A percentile compares a stretch with the other conserved stretches of the same genome.
These are phyloP conservation scores for Anas georgica DNA, from an alignment of 2,797 vertebrate species.

Conservation along the genomic window DNA sequence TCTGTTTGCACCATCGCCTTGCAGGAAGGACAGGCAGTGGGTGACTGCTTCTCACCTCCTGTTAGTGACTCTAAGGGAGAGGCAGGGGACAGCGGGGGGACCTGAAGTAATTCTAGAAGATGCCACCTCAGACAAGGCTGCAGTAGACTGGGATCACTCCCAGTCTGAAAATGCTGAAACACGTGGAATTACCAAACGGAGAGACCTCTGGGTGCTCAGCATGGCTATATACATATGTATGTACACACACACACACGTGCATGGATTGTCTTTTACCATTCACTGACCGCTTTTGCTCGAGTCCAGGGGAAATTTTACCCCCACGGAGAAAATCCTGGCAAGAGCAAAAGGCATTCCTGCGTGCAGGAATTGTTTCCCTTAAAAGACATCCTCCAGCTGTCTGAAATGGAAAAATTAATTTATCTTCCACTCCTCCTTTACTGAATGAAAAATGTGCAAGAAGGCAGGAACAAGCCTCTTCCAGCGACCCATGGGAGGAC, in stretches of 20 bases:
- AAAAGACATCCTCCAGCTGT: not conserved
- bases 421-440: not conserved
- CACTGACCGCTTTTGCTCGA: not conserved
- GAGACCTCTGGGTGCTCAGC: not conserved
- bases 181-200: rapidly evolving
- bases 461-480: not conserved
- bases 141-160: not conserved
- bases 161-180: not conserved
- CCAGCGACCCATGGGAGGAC: not conserved
- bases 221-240: not conserved
- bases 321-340: not conserved
- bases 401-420: not conserved
- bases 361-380: not conserved
- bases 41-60: not conserved
- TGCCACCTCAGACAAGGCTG: not conserved
- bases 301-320: not conserved
- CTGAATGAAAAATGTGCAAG: not conserved
- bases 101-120: not conserved
- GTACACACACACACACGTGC: not conserved
- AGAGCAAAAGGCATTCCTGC: not conserved
- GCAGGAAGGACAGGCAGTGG: not conserved
- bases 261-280: not conserved
- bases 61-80: not conserved
- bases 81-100: not conserved
- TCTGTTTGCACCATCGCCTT: not conserved